phyloP scores from a whole-genome alignment of 2,113 vertebrate genomes.

The Jacana jacana region DNA sequence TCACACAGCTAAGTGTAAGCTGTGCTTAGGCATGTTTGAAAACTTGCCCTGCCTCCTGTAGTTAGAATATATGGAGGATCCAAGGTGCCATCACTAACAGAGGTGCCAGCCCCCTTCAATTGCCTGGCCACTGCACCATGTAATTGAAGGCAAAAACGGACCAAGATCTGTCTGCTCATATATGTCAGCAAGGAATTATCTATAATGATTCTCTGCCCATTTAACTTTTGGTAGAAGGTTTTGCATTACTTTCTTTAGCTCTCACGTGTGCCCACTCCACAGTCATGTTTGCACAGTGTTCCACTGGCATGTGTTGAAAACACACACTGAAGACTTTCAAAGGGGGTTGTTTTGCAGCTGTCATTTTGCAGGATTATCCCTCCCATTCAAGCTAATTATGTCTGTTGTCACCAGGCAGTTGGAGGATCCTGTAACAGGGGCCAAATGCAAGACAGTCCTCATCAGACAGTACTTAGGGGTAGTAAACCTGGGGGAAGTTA shows the following conservation, averaged over 20 bases:
- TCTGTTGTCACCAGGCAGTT: conserved; percentile 39
- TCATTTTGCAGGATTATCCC: conserved; percentile 64
- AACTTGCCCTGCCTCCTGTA: neutral
- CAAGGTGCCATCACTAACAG: neutral
- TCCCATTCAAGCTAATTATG: conserved; percentile 39
- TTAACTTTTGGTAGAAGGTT: conserved; percentile 5
- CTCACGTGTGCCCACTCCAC: neutral
- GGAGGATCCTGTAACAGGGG: neutral
- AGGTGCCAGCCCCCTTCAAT: neutral
- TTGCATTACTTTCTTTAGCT: conserved; percentile 15
- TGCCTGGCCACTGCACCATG: neutral
- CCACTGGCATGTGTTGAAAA: conserved; percentile 64
- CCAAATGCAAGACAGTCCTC: neutral
- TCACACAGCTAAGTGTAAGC: neutral
- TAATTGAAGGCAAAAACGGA: conserved; percentile 5
- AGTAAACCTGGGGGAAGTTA: neutral
- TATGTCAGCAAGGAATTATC: conserved; percentile 23
- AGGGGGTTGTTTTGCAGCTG: conserved; percentile 66
- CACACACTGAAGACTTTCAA: conserved; percentile 52
- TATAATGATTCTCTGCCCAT: neutral
- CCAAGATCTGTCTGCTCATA: neutral
- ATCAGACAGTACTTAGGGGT: neutral
- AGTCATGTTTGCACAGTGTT: conserved; percentile 21
- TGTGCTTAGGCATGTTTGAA: neutral
- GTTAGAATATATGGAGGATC: neutral